Base-by-base conservation (phyloP, 2,797 vertebrate species). In the Uromys caudimaculatus region DNA sequence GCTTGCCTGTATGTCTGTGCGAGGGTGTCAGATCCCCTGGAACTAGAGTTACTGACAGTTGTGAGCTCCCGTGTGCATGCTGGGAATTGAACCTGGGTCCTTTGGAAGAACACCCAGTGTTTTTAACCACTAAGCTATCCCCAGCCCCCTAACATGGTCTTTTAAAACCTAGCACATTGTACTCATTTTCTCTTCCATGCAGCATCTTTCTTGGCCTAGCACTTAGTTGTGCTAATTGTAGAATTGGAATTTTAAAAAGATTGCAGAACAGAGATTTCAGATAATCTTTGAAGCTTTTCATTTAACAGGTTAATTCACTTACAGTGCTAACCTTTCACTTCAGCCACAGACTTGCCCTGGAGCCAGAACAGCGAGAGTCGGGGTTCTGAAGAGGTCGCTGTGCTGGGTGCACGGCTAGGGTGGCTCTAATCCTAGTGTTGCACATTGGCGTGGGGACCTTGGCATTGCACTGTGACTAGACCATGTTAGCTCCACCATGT, bases 221-320 rank as follows among this genome's bases (percentile, higher is more conserved):
- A 54, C 27, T 81, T 73, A 44, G 32, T 27, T 76, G 4, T 79
- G 9, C 21, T 83, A 52, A 38, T 12, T 71, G 1, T 50, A 50
- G 90, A 52, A 17, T 56, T 67, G 17, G 58, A 56, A 19, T 89
- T 89, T 86, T 50, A 5, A 2, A 85, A 52, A 95, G 78, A 41
- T 38, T 8, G 41, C 71, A 29, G 93, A 75, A 71, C 27, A 71
- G 93, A 85, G 64, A 41, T 75, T 94, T 96, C 88, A 56, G 75
- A 89, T 91, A 54, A 14, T 75, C 83, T 89, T 82, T 29, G 38
- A 16, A 67, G 8, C 50, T 73, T 60, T 89, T 79, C 78, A 32
- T 83, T 75, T 73, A 90, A 38, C n/a, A 3, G 54, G 27, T 82
- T 60, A 77, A 27, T 44, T 16, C 50, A 93, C 13, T 79, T 35